A percentile compares a stretch with the other conserved stretches of the same genome.
These are phyloP conservation scores for Mormyrops attenuatus DNA, from an alignment of 2,797 vertebrate species.

Conservation along the genomic window DNA sequence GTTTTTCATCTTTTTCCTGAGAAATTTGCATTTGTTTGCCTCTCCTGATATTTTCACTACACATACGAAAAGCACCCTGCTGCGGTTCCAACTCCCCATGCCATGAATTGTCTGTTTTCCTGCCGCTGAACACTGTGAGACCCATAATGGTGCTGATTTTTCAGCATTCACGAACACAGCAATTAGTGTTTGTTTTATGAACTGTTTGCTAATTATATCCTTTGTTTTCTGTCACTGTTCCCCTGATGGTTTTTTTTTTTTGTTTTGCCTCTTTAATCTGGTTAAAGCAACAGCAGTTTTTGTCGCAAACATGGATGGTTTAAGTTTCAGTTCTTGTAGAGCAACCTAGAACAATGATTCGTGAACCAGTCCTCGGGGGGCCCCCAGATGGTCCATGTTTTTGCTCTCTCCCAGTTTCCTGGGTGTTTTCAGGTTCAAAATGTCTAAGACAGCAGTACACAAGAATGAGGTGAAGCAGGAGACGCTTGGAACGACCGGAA, in stretches of 20 bases:
- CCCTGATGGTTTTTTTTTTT: neutral
- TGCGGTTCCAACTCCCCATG: neutral
- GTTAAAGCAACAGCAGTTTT: neutral
- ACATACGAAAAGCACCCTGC: neutral
- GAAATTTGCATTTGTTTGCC: neutral
- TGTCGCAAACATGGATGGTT: neutral
- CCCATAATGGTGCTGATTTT: neutral
- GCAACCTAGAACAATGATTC: neutral
- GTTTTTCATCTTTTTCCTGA: neutral
- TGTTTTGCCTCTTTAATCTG: neutral
- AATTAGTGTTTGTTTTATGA: neutral
- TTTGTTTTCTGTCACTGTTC: neutral
- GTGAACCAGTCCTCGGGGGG: too few relatives aligned
- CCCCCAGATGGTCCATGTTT: neutral
- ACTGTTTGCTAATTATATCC: neutral
- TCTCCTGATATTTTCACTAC: neutral
- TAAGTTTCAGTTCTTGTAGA: neutral
- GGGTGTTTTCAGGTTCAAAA: neutral
- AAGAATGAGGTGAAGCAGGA: neutral
- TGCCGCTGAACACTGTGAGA: too few relatives aligned
- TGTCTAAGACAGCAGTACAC: neutral
- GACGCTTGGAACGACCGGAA: neutral
- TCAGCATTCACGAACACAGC: neutral
- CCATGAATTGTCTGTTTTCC: too few relatives aligned
- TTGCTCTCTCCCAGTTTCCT: neutral